phyloP scores from a whole-genome alignment of 2,797 vertebrate genomes.

The Mionectes olivaceus region DNA sequence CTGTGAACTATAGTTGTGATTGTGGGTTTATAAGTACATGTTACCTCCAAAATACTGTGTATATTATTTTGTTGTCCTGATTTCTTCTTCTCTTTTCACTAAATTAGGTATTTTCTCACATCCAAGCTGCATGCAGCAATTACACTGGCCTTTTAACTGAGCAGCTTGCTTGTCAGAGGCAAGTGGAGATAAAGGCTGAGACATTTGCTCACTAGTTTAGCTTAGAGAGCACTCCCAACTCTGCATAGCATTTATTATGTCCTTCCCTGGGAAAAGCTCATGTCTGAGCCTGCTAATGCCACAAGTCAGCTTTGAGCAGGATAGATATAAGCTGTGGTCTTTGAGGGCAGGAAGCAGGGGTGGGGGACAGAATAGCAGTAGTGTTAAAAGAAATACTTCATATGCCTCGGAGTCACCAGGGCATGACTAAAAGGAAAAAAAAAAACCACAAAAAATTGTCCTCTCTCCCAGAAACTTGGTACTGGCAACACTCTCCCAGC shows the following conservation, averaged over 20 bases:
- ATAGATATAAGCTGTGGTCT: background rate
- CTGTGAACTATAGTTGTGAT: background rate
- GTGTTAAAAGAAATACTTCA: background rate
- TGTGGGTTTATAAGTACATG: background rate
- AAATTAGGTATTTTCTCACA: background rate
- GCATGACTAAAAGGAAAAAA: background rate
- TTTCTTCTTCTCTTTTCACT: background rate
- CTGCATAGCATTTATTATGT: background rate
- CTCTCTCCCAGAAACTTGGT: background rate
- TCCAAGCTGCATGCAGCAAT: background rate
- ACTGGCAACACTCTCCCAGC: background rate
- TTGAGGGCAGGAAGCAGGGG: background rate
- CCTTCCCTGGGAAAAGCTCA: background rate
- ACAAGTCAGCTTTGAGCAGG: background rate
- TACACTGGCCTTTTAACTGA: background rate
- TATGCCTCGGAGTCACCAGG: background rate
- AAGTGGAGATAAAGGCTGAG: background rate
- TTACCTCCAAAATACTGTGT: background rate
- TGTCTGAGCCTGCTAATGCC: background rate
- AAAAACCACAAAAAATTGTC: background rate
- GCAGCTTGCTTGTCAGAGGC: background rate
- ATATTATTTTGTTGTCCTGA: background rate
- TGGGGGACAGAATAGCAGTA: background rate
- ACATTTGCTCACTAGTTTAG: background rate
- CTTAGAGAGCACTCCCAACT: background rate